These are phyloP conservation scores for Anoplius nigerrimus DNA, from an alignment of 2,888 invertebrate species.

Conservation along the genomic window DNA sequence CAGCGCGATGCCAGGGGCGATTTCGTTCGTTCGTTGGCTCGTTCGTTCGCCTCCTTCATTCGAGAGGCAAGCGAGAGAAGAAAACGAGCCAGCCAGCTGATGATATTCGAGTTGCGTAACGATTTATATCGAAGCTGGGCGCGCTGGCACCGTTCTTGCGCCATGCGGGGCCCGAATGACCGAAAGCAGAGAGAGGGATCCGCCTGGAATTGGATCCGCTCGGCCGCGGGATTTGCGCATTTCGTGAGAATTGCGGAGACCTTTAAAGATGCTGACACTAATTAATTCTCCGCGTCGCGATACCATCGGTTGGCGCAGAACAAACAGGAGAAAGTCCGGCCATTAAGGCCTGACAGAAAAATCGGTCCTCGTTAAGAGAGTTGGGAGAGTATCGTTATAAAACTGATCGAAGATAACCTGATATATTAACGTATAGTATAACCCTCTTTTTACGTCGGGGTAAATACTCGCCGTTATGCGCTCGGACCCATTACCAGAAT, in stretches of 20 bases:
- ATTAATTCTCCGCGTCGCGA: conserved; percentile 54
- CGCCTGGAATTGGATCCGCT: conserved; percentile 35
- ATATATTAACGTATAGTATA: conserved; percentile 57
- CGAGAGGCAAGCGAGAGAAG: too few species aligned
- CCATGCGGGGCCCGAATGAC: conserved; percentile 27
- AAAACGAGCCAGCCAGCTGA: too few species aligned
- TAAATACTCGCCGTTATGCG: conserved; percentile 46
- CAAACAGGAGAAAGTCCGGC: conserved; percentile 58
- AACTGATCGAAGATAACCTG: conserved; percentile 55
- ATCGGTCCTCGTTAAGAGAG: conserved; percentile 37
- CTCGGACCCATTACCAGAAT: conserved; percentile 22
- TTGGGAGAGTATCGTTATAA: conserved; percentile 52
- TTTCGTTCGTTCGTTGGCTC: too few species aligned
- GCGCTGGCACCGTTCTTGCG: too few species aligned
- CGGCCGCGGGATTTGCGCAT: conserved; percentile 55
- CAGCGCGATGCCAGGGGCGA: too few species aligned
- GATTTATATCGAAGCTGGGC: neutral
- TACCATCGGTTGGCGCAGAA: conserved; percentile 52
- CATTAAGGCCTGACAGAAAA: conserved; percentile 53
- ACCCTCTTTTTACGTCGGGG: conserved; percentile 49
- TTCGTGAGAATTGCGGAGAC: conserved; percentile 56
- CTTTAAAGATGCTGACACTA: conserved; percentile 55
- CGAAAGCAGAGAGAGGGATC: conserved; percentile 36
- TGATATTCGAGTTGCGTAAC: too few species aligned
- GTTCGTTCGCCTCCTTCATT: too few species aligned